These are phyloP conservation scores for Manis pentadactyla DNA, from an alignment of 2,797 vertebrate genomes.

Conservation along the genomic window DNA sequence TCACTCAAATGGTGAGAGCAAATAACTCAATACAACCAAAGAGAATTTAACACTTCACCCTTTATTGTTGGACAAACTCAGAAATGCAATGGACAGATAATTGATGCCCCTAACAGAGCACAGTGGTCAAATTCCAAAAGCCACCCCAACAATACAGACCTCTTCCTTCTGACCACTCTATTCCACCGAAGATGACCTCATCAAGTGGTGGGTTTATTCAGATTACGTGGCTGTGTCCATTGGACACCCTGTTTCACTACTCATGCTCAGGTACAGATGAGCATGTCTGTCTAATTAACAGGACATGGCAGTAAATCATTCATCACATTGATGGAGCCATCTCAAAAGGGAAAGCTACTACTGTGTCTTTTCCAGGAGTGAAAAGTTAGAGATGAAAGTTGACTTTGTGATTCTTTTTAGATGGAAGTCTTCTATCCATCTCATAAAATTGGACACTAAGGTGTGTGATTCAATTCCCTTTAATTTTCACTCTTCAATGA, in stretches of 20 bases:
- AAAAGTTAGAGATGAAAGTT: constrained; percentile 62
- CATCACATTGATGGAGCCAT: not conserved
- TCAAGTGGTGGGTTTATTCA: not conserved
- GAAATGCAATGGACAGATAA: not conserved
- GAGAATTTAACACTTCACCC: not conserved
- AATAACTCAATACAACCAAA: not conserved
- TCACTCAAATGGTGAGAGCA: not conserved
- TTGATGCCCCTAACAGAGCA: not conserved
- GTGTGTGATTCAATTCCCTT: constrained; percentile 78
- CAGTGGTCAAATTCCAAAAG: not conserved
- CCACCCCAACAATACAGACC: not conserved
- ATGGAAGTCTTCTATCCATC: constrained; percentile 43
- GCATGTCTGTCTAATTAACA: not conserved
- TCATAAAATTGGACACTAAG: constrained; percentile 69
- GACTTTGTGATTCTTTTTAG: constrained; percentile 53
- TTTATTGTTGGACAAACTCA: not conserved
- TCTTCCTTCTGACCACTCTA: not conserved
- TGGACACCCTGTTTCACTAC: not conserved
- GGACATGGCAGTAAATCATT: not conserved
- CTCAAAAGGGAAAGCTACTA: not conserved
- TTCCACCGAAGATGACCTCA: not conserved
- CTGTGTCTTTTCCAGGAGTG: constrained; percentile 53
- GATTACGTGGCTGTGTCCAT: constrained; percentile 32
- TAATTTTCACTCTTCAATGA: constrained; percentile 80
- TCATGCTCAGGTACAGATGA: not conserved